A percentile compares a stretch with the other conserved stretches of the same genome.
Evolutionary conservation across 1,140 invertebrate species (phyloP).

Genomic region (Papilio helenus): DNA sequence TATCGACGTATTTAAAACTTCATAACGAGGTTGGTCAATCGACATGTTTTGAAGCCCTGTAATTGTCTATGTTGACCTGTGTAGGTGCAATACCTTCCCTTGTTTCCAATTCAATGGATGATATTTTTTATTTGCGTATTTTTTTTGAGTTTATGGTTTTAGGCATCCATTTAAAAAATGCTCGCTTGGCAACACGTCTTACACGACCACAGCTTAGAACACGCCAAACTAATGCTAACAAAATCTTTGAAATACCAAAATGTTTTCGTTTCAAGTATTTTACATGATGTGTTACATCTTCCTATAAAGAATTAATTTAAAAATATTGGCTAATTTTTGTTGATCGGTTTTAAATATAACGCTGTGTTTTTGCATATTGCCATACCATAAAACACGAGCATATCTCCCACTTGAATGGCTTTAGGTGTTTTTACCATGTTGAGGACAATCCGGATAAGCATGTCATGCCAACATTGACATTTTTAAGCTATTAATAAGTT

Average conservation of each 20-base stretch:
- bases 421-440: slow-evolving; percentile 26
- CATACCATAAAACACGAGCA: slow-evolving; percentile 16
- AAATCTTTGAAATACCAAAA: neutral
- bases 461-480: slow-evolving; percentile 61
- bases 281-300: neutral
- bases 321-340: neutral
- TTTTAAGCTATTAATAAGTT: slow-evolving; percentile 51
- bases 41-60: slow-evolving; percentile 4
- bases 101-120: neutral
- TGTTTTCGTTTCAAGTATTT: neutral
- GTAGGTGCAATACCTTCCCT: neutral
- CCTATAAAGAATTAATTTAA: neutral
- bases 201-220: slow-evolving; percentile 34
- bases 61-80: neutral
- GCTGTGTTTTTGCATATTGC: slow-evolving; percentile 26
- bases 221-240: slow-evolving; percentile 29
- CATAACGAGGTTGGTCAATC: slow-evolving; percentile 27
- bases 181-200: slow-evolving; percentile 15
- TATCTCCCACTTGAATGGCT: slow-evolving; percentile 24
- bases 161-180: slow-evolving; percentile 6
- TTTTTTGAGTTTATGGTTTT: neutral
- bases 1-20: slow-evolving; percentile 9
- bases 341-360: neutral
- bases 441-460: slow-evolving; percentile 46
- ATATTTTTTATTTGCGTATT: neutral